A percentile compares a stretch with the other conserved stretches of the same genome.
phyloP scores from a whole-genome alignment of 2,797 vertebrate species.

The Iguana delicatissima region DNA sequence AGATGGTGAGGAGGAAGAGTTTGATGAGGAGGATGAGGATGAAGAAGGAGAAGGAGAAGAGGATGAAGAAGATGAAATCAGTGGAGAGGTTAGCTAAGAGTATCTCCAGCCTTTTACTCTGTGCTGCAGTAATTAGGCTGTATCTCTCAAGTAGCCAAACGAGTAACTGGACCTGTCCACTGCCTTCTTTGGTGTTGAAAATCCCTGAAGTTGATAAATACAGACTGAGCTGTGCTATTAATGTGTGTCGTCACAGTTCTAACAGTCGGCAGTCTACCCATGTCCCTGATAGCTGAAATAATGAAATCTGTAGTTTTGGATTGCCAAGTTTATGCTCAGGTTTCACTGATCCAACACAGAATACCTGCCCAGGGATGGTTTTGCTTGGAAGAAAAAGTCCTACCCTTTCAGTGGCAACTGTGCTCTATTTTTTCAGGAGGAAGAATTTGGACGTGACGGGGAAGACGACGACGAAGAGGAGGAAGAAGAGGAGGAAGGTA shows the following conservation, averaged over 20 bases:
- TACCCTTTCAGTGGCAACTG: constrained; percentile 6
- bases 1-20: constrained; percentile 86
- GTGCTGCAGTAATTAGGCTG: not conserved
- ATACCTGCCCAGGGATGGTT: not conserved
- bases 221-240: not conserved
- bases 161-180: not conserved
- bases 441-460: constrained; percentile 85
- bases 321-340: not conserved
- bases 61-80: constrained; percentile 90
- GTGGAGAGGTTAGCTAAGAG: constrained; percentile 81
- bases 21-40: constrained; percentile 83
- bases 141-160: not conserved
- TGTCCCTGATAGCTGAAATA: not conserved
- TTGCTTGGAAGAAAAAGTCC: not conserved
- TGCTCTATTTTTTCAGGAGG: constrained; percentile 82
- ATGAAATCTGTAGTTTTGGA: not conserved
- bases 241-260: not conserved
- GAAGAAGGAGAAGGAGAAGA: constrained; percentile 88
- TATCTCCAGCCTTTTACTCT: not conserved
- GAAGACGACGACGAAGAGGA: constrained; percentile 91
- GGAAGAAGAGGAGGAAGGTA: constrained; percentile 87
- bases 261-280: not conserved
- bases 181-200: not conserved
- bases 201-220: not conserved
- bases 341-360: not conserved